phyloP scores from a whole-genome alignment of 2,797 vertebrate species.

The Enteromius thamalakanensis region DNA sequence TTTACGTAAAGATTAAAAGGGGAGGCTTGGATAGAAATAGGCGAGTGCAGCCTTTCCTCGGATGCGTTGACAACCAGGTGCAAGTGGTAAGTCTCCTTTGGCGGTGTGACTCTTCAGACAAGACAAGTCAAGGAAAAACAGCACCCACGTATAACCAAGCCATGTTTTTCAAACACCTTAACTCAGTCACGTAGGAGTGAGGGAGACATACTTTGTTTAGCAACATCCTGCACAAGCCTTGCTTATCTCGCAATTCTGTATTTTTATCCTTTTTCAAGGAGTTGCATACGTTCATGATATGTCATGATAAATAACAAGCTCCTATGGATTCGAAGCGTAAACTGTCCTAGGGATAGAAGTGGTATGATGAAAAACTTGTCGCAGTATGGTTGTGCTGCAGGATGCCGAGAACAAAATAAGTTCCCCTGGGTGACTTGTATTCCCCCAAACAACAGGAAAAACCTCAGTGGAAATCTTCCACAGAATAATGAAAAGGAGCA shows the following conservation, averaged over 20 bases:
- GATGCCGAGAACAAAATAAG: conserved; percentile 44
- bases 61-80: neutral
- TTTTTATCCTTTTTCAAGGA: conserved; percentile 25
- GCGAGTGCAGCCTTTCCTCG: neutral
- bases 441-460: conserved; percentile 22
- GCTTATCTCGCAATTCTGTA: neutral
- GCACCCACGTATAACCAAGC: neutral
- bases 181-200: neutral
- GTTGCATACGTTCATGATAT: conserved; percentile 3
- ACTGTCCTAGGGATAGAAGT: conserved; percentile 35
- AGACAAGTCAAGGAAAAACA: conserved; percentile 24
- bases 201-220: neutral
- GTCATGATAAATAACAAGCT: conserved; percentile 20
- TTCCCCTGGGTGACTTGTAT: conserved; percentile 39
- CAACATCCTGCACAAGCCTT: neutral
- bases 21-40: conserved; percentile 24
- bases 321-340: conserved; percentile 26
- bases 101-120: neutral
- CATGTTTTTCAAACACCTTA: neutral
- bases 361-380: conserved; percentile 43
- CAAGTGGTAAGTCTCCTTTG: conserved; percentile 17
- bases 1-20: conserved; percentile 50
- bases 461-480: conserved; percentile 11
- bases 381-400: conserved; percentile 27
- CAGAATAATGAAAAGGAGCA: conserved; percentile 8